Percentiles rank a stretch among this genome's conserved stretches.
Conservation (phyloP, 2,113 vertebrate species). For the Cebidichthys violaceus region DNA sequence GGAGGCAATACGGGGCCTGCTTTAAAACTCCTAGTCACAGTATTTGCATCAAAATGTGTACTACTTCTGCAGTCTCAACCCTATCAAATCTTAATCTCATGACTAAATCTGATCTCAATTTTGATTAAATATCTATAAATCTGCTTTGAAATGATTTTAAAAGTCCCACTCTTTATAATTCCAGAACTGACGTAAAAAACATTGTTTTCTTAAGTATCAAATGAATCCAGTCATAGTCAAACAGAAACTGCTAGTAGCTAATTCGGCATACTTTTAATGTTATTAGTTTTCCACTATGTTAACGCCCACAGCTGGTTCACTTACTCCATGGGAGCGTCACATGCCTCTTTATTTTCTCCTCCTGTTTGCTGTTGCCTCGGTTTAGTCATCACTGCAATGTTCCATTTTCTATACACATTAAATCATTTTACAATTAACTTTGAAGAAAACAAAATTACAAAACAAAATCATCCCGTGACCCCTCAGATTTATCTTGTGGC, state of each 20-base stretch:
- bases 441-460: neutral
- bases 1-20: too few species aligned
- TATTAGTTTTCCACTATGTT: neutral
- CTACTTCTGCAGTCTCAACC: neutral
- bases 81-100: neutral
- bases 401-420: neutral
- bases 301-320: neutral
- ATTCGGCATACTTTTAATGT: neutral
- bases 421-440: neutral
- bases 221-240: neutral
- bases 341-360: neutral
- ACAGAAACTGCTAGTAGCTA: neutral
- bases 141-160: too few species aligned
- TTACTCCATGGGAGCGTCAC: neutral
- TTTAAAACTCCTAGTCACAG: too few species aligned
- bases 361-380: neutral
- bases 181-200: neutral
- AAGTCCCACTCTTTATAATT: neutral
- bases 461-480: neutral
- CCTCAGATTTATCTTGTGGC: neutral
- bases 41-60: too few species aligned
- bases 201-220: neutral
- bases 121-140: too few species aligned
- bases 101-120: neutral
- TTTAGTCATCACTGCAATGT: neutral